Base-by-base conservation (phyloP, 2,888 invertebrate genomes). In the Vandiemenella viatica region DNA sequence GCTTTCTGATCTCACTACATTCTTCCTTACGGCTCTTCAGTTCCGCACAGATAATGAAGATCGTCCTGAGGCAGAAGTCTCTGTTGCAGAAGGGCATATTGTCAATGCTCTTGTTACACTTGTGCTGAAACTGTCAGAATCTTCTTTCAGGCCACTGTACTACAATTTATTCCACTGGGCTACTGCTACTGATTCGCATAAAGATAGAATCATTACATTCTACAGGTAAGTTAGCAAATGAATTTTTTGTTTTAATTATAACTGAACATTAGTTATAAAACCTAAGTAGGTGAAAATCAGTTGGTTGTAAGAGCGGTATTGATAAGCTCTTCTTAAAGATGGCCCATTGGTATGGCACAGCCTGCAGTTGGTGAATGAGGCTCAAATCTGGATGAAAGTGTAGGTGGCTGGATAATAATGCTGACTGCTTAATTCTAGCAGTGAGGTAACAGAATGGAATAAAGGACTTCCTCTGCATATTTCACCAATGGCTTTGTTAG, bases 141-240 rank as follows among this genome's bases (percentile, higher is more conserved):
- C 80, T 1, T 80, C 80, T 37, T 96, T 96, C 67, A 76, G 87
- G 53, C 91, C 93, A 1, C 74, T 95, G 58, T 91, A 89, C 65
- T 81, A 83, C 59, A 80, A 82, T 68, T 72, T 93, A 15, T 89
- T 82, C 63, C 85, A 87, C 60, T 95, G 93, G 93, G 87, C 90
- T 0, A 69, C 71, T 57, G 70, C 71, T 49, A 48, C 63, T 58
- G 55, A 67, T 54, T 70, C 71, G 44, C 72, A 74, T 46, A 76
- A 76, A 49, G 78, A 80, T 50, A 70, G 86, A 50, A 68, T 77
- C 10, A 80, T 90, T 45, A 89, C 90, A 0, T 93, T 90, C 65
- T 90, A 87, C 63, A 76, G 80, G 76, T 79, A 64, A 57, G 62
- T 48, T 22, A 32, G 10, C n/a, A n/a, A n/a, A n/a, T n/a, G n/a